Evolutionary conservation across 2,888 invertebrate genomes (phyloP), one percentile per base, ranked within the genome.

Genomic region (Drosophila dives): DNA sequence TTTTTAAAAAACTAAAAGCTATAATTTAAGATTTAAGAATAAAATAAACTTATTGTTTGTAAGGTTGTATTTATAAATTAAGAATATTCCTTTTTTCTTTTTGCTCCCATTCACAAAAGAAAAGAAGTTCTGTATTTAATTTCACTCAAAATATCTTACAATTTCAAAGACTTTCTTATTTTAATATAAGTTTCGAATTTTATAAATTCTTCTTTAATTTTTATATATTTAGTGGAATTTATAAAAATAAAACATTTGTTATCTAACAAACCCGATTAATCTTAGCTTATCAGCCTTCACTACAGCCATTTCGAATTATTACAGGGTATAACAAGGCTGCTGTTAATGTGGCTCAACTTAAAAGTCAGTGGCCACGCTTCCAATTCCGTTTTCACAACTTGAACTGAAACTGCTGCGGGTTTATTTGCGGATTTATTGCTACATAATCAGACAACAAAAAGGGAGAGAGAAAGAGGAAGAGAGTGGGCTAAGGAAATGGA

Each of bases 401-500:
- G 20, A 68, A 50, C 65, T 67, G 61, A 36, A 54, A 65, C 45
- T 63, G 64, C 83, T 88, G 86, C 89, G 86, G 89, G 89, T 75
- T 79, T 82, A 80, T 81, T 87, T 86, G 86, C 86, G 82, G 86
- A 87, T 86, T 86, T 88, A 79, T 76, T 81, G 81, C 75, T 63
- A 69, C 78, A 78, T 72, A 75, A 84, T 77, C 77, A 80, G 72
- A 75, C 76, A 80, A 49, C 60, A 63, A 38, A 10, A 12, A 36
- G 17, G 38, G 15, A 45, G 11, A 48, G 11, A 48, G 11, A n/a
- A 29, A 50, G n/a, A 49, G 33, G 23, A 23, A 60, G 34, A 11
- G 20, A 34, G 34, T 32, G 38, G 11, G n/a, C 34, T 34, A 17
- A 26, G 32, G 33, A 26, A 26, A 32, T 8, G 5, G 26, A 23